phyloP scores from a whole-genome alignment of 2,888 invertebrate species.

The Dasysyrphus albostriatus region DNA sequence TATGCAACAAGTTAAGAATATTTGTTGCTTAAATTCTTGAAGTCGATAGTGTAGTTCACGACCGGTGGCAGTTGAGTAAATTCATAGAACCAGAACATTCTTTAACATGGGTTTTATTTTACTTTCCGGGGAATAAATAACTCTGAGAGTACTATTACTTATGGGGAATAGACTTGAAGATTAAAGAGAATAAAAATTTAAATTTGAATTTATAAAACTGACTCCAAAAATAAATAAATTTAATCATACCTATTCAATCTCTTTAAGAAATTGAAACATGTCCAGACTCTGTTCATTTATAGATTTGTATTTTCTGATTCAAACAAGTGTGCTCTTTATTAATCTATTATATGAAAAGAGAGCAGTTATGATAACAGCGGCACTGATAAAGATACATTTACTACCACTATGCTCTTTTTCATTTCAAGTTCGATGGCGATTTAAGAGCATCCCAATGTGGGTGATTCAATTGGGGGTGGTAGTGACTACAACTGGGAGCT shows the following conservation, averaged over 20 bases:
- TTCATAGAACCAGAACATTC: no score
- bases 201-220: no score
- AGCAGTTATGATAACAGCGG: background rate
- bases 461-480: background rate
- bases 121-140: no score
- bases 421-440: background rate
- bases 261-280: background rate
- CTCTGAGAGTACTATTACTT: no score
- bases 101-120: no score
- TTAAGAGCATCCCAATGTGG: background rate
- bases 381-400: no score
- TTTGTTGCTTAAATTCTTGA: background rate
- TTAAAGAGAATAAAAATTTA: no score
- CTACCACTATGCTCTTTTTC: background rate
- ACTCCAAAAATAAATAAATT: background rate
- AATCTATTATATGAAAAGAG: background rate
- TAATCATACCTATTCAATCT: background rate
- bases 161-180: no score
- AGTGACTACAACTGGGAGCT: background rate
- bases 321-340: background rate
- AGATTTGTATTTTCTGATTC: background rate
- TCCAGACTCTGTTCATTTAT: background rate
- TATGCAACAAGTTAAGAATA: constrained; percentile 1
- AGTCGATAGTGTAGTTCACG: background rate
- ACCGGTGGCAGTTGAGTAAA: no score